Evolutionary conservation across 2,113 vertebrate genomes (phyloP).

Genomic region (Pluvialis apricaria): DNA sequence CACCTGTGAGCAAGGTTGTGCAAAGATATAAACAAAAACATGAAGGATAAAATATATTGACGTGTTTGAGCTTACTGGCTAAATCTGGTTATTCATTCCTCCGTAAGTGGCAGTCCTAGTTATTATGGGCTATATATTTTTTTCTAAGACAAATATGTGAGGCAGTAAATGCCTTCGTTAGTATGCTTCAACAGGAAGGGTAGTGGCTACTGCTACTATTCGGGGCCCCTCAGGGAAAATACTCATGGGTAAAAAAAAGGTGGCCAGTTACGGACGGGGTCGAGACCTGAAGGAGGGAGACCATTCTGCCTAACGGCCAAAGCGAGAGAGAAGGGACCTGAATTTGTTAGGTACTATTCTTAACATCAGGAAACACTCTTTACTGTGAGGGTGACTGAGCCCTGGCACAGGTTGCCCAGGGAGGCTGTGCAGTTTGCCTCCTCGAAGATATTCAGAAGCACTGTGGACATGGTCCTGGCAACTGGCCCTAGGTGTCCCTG

Average conservation of each 20-base stretch:
- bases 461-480: not conserved
- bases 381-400: not conserved
- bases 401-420: not conserved
- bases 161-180: constrained; percentile 40
- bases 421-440: not conserved
- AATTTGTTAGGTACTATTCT: not conserved
- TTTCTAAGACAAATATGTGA: constrained; percentile 29
- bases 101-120: not conserved
- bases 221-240: not conserved
- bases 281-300: not conserved
- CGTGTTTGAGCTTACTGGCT: constrained; percentile 29
- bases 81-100: constrained; percentile 55
- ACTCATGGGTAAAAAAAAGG: not conserved
- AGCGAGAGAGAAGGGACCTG: not conserved
- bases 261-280: not conserved
- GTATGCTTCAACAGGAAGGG: constrained; percentile 6
- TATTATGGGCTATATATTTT: constrained; percentile 42
- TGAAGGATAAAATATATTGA: constrained; percentile 43
- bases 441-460: not conserved
- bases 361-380: not conserved
- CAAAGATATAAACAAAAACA: constrained; percentile 37
- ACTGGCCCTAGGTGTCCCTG: not conserved
- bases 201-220: constrained; percentile 13
- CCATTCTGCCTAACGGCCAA: not conserved
- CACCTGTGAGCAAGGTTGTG: constrained; percentile 12